Evolutionary conservation across 2,888 invertebrate species (phyloP).

Genomic region (Perizoma flavofasciatum): DNA sequence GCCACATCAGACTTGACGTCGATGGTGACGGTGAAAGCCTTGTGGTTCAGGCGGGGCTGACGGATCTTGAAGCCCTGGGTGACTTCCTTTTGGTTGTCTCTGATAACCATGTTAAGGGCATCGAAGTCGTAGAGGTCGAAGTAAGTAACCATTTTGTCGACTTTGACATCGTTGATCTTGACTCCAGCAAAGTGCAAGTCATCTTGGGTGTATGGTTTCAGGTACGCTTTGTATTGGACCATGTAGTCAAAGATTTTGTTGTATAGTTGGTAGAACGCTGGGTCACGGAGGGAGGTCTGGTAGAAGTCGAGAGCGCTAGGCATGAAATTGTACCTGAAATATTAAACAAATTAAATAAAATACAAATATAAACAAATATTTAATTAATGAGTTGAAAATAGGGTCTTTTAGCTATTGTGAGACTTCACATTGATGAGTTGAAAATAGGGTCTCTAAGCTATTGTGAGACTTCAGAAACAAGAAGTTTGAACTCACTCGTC

Average conservation of each 20-base stretch:
- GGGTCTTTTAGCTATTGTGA: no score
- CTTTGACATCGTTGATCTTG: constrained; percentile 84
- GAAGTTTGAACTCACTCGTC: constrained; percentile 54
- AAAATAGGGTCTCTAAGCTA: no score
- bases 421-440: not conserved
- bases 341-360: not conserved
- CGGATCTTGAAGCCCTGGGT: constrained; percentile 81
- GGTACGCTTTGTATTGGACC: constrained; percentile 84
- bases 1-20: constrained; percentile 84
- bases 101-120: constrained; percentile 80
- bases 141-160: constrained; percentile 85
- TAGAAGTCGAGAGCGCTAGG: constrained; percentile 86
- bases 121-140: constrained; percentile 87
- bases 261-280: constrained; percentile 87
- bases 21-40: constrained; percentile 85
- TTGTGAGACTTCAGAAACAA: not conserved
- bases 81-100: constrained; percentile 58
- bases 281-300: constrained; percentile 87
- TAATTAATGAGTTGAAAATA: no score
- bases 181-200: constrained; percentile 84
- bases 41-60: constrained; percentile 88
- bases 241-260: constrained; percentile 84
- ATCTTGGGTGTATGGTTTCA: constrained; percentile 84
- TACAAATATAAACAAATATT: no score
- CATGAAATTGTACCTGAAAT: constrained; percentile 65